Evolutionary conservation across 2,113 vertebrate genomes (phyloP), one percentile per base, ranked within the genome.

Genomic region (Gyps fulvus): DNA sequence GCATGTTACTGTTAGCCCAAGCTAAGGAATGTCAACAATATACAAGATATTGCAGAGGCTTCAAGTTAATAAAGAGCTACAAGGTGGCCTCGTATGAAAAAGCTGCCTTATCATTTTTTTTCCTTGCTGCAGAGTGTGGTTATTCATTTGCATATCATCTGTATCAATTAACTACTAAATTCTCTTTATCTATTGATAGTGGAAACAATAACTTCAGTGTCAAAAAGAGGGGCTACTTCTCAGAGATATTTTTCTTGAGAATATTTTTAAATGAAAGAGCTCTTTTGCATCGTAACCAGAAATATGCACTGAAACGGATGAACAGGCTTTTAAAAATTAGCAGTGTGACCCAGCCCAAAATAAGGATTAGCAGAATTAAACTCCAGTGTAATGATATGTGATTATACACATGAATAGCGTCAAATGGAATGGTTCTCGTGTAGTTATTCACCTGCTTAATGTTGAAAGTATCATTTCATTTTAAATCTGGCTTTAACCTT

Each of bases 11-110:
- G 81, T 95, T 95, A 95, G 89, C 73, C 69, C 62, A 95, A 22
- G 93, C 81, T 69, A 43, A 93, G 91, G 94, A 97, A 96, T 96
- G 95, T 96, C 89, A 97, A 96, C 92, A 93, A 76, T 72, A 96
- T 84, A 84, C 89, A 96, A 89, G 92, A 85, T 95, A 95, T 65
- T 94, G 77, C 69, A 95, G 43, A 76, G 83, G 66, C 45, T 92
- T 55, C 31, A 90, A 61, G 85, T 76, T 81, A 87, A 90, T 94
- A 47, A 84, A 82, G 82, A 91, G 72, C 63, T 93, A 87, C 66
- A 81, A 92, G 63, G 61, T 89, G 27, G 65, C 55, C 78, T 88
- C 73, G 49, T 61, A 22, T 40, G 43, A 91, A 84, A 92, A 86
- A 89, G 3, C 21, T 71, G 13, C 34, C 26, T 86, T 94, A 26